Evolutionary conservation across 2,888 invertebrate genomes (phyloP).

Genomic region (Cryptocephalus primarius): DNA sequence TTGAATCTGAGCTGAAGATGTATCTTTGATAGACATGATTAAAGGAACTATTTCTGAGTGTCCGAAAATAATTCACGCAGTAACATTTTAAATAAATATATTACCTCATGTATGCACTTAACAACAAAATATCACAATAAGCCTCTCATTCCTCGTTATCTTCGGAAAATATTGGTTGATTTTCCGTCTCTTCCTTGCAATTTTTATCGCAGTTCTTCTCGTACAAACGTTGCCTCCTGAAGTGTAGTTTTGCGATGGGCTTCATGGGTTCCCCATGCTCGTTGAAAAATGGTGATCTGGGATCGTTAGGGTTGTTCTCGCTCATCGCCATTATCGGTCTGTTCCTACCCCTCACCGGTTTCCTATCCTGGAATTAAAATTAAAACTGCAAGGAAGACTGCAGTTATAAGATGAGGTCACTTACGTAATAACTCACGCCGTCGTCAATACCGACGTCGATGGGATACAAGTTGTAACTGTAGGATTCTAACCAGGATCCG

Average conservation of each 20-base stretch:
- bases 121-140: too few relatives aligned
- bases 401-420: slow-evolving; percentile 10
- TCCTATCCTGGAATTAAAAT: too few relatives aligned
- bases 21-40: too few relatives aligned
- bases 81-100: too few relatives aligned
- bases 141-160: too few relatives aligned
- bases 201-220: slow-evolving; percentile 55
- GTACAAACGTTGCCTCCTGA: slow-evolving; percentile 66
- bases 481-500: slow-evolving; percentile 76
- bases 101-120: too few relatives aligned
- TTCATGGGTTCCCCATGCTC: slow-evolving; percentile 63
- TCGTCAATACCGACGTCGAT: slow-evolving; percentile 91
- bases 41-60: too few relatives aligned
- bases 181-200: slow-evolving; percentile 1
- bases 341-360: background rate
- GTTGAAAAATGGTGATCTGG: slow-evolving; percentile 82
- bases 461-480: slow-evolving; percentile 76
- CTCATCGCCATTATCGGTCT: slow-evolving; percentile 75
- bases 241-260: slow-evolving; percentile 72
- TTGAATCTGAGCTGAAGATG: too few relatives aligned
- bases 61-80: too few relatives aligned
- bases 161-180: background rate
- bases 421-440: slow-evolving; percentile 70
- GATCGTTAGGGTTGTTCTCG: slow-evolving; percentile 72
- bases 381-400: background rate